phyloP scores from a whole-genome alignment of 2,888 invertebrate genomes.

The Lysandra coridon region DNA sequence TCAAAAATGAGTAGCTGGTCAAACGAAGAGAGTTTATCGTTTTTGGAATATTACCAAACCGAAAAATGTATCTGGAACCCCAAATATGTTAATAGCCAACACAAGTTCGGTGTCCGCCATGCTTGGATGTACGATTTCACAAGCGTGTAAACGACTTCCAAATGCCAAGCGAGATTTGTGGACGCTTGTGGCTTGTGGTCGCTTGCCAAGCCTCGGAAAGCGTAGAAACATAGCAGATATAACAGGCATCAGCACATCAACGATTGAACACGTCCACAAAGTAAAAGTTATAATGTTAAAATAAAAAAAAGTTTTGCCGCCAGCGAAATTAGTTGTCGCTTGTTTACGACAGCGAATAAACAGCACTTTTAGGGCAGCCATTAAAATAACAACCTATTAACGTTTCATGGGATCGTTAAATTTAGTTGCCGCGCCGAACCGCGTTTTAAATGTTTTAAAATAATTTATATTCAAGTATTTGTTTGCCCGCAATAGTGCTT shows the following conservation, averaged over 20 bases:
- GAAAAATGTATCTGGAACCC: too few species aligned
- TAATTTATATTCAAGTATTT: neutral
- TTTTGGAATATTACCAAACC: too few species aligned
- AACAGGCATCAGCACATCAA: neutral
- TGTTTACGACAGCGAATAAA: conserved; percentile 26
- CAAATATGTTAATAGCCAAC: too few species aligned
- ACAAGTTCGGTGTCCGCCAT: too few species aligned
- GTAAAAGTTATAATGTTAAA: neutral
- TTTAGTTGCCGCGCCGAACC: conserved; percentile 2
- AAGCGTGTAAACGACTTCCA: too few species aligned
- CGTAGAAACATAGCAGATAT: too few species aligned
- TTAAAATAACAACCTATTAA: conserved; percentile 31
- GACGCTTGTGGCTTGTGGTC: too few species aligned
- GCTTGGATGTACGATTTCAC: too few species aligned
- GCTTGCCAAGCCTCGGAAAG: too few species aligned
- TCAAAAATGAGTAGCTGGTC: too few species aligned
- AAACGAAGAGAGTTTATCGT: too few species aligned
- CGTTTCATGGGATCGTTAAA: conserved; percentile 17
- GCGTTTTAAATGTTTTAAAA: conserved; percentile 12
- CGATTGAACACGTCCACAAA: neutral
- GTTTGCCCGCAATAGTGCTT: neutral
- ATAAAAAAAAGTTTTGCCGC: conserved; percentile 13
- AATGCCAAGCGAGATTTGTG: too few species aligned
- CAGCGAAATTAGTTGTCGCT: conserved; percentile 29
- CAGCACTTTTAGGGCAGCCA: conserved; percentile 22